Evolutionary conservation across 1,140 invertebrate genomes (phyloP).

Genomic region (Tribolium madens): DNA sequence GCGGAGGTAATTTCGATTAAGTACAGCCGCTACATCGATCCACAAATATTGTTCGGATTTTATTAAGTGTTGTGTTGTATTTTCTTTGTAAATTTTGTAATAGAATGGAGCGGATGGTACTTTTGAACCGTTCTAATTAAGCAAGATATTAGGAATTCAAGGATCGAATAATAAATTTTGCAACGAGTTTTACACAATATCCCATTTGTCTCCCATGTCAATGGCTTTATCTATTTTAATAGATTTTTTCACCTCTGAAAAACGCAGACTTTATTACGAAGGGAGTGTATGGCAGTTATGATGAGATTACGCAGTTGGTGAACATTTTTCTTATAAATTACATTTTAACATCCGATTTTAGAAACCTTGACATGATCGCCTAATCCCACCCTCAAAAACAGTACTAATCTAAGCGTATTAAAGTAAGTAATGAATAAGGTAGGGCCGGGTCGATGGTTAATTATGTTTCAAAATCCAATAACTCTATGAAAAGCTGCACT

Average conservation of each 20-base stretch:
- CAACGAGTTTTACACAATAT: slow-evolving; percentile 4
- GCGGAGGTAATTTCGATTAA: slow-evolving; percentile 1
- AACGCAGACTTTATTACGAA: not conserved
- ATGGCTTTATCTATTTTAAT: not conserved
- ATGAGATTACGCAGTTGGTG: not conserved
- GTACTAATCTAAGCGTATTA: slow-evolving; percentile 32
- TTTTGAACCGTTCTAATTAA: slow-evolving; percentile 33
- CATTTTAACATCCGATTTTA: slow-evolving; percentile 19
- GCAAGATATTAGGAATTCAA: slow-evolving; percentile 2
- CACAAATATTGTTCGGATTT: slow-evolving; percentile 11
- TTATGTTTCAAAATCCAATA: slow-evolving; percentile 52
- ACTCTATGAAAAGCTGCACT: slow-evolving; percentile 49
- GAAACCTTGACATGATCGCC: slow-evolving; percentile 41
- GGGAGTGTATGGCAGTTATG: not conserved
- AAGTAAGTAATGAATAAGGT: slow-evolving; percentile 46
- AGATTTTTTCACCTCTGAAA: not conserved
- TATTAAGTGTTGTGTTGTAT: slow-evolving; percentile 24
- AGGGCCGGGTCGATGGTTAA: slow-evolving; percentile 47
- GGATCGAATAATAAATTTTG: slow-evolving; percentile 8
- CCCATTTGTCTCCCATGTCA: slow-evolving; percentile 13
- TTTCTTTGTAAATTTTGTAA: slow-evolving; percentile 1
- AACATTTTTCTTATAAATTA: not conserved
- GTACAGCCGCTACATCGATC: slow-evolving; percentile 6
- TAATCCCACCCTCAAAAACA: slow-evolving; percentile 24
- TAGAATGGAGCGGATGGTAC: slow-evolving; percentile 12